These are phyloP conservation scores for Oenanthe melanoleuca DNA, from an alignment of 2,113 vertebrate species.

Conservation along the genomic window DNA sequence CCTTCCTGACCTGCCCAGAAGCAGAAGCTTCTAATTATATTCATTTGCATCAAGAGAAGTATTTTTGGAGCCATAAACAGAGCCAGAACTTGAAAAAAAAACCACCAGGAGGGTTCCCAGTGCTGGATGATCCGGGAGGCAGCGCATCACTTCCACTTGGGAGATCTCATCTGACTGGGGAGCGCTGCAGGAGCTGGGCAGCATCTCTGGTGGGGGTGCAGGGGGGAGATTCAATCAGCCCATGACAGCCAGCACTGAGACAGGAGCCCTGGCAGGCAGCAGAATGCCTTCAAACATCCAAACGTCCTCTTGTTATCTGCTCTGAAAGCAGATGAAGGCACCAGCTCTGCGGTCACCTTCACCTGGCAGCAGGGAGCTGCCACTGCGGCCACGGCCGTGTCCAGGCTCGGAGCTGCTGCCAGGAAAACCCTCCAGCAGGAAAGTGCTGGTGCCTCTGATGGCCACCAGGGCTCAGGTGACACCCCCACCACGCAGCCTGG, in stretches of 20 bases:
- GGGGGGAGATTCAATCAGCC: background rate
- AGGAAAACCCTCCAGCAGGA: background rate
- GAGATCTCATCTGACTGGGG: background rate
- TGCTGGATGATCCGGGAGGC: background rate
- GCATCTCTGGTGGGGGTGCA: background rate
- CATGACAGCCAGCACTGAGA: rapidly evolving
- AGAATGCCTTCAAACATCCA: background rate
- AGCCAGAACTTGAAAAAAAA: background rate
- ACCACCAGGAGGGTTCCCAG: background rate
- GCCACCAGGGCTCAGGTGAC: background rate
- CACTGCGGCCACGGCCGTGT: rapidly evolving
- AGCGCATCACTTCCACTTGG: background rate
- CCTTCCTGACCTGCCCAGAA: constrained; percentile 51
- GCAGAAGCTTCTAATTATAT: constrained; percentile 52
- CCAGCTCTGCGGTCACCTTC: background rate
- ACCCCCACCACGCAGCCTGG: background rate
- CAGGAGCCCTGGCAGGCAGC: background rate
- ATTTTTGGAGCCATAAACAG: constrained; percentile 25
- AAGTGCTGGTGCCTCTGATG: rapidly evolving
- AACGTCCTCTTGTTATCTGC: background rate
- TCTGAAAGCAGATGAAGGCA: background rate
- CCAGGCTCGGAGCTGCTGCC: rapidly evolving
- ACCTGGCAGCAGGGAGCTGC: background rate
- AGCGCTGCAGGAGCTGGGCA: background rate
- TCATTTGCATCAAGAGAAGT: constrained; percentile 33